Percentiles rank a stretch among this genome's conserved stretches.
These are phyloP conservation scores for Tetranychus piercei DNA, from an alignment of 2,888 invertebrate genomes.

Conservation along the genomic window DNA sequence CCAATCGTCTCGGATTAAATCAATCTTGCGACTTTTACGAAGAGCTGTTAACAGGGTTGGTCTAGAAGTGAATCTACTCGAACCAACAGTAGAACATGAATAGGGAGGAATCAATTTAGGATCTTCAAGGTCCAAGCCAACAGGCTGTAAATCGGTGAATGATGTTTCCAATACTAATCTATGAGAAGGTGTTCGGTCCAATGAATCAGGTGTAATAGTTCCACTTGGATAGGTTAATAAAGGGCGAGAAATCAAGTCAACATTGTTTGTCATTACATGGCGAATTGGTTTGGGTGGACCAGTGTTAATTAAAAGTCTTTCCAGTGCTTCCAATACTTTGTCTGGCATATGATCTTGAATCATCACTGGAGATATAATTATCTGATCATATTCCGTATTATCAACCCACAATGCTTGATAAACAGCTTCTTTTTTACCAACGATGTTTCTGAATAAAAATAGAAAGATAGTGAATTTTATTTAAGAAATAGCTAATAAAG, in stretches of 20 bases:
- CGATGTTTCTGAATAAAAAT: constrained; percentile 40
- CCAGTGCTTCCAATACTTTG: constrained; percentile 57
- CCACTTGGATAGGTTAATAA: neutral
- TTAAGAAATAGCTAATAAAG: neutral
- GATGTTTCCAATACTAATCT: constrained; percentile 52
- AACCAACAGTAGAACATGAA: neutral
- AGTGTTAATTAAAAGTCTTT: constrained; percentile 45
- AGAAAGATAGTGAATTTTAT: neutral
- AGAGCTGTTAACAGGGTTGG: constrained; percentile 30
- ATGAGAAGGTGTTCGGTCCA: constrained; percentile 36
- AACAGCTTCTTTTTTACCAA: constrained; percentile 48
- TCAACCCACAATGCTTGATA: constrained; percentile 73
- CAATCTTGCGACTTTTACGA: constrained; percentile 27
- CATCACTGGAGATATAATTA: constrained; percentile 71
- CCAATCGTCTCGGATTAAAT: constrained; percentile 34
- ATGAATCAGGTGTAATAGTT: constrained; percentile 22
- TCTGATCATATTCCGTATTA: constrained; percentile 64
- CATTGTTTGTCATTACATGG: neutral
- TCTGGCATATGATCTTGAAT: constrained; percentile 78
- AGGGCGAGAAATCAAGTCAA: neutral
- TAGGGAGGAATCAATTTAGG: neutral
- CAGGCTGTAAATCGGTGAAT: constrained; percentile 44
- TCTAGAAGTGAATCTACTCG: constrained; percentile 18
- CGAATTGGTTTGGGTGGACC: constrained; percentile 47
- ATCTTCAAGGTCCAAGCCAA: constrained; percentile 20